These are phyloP conservation scores for Cettia cetti DNA, from an alignment of 2,113 vertebrate genomes.

Conservation along the genomic window DNA sequence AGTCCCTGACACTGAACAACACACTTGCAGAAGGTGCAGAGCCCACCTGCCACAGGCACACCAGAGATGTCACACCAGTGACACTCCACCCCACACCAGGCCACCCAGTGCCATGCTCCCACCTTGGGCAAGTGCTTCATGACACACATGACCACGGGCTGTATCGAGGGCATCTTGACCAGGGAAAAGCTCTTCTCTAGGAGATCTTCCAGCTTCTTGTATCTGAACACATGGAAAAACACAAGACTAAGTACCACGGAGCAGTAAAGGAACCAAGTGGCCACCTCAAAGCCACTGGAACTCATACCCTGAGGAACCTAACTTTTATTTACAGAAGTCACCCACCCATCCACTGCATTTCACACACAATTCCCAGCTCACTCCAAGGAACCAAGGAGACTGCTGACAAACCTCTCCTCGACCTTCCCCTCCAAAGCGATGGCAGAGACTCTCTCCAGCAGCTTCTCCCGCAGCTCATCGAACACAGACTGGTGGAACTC, in stretches of 20 bases:
- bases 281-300: background rate
- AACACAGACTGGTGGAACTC: conserved; percentile 99
- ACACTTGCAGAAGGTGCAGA: background rate
- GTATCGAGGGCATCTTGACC: conserved; percentile 95
- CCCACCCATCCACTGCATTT: fast-evolving
- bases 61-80: background rate
- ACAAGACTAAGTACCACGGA: fast-evolving
- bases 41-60: background rate
- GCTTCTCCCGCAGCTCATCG: conserved; percentile 93
- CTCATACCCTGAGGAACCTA: too few relatives aligned
- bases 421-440: conserved; percentile 91
- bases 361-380: background rate
- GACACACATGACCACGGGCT: conserved; percentile 98
- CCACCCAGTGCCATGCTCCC: fast-evolving
- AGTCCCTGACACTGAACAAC: background rate
- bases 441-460: conserved; percentile 90
- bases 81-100: background rate
- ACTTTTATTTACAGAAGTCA: background rate
- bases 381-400: background rate
- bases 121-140: conserved; percentile 97
- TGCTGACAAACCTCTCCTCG: conserved; percentile 80
- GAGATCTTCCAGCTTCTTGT: conserved; percentile 92
- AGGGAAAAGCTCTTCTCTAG: conserved; percentile 96
- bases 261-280: background rate
- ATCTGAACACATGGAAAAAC: conserved; percentile 61